Percentiles rank a stretch among this genome's conserved stretches.
These are phyloP conservation scores for Pomphorhynchus laevis DNA, from an alignment of 1,140 invertebrate genomes.

Conservation along the genomic window DNA sequence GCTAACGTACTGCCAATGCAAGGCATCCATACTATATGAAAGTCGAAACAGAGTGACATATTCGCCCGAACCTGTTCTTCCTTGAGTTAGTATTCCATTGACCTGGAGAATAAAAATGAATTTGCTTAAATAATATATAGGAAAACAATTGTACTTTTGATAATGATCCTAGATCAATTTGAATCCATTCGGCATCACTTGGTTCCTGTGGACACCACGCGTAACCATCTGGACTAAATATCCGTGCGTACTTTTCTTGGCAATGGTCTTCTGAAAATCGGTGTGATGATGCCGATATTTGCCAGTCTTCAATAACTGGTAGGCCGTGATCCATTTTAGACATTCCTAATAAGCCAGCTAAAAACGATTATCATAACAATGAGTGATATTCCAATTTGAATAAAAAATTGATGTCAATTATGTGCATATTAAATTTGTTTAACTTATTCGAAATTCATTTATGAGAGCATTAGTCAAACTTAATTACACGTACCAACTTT, in stretches of 20 bases:
- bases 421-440: too few relatives aligned
- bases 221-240: slow-evolving; percentile 22
- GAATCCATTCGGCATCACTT: slow-evolving; percentile 25
- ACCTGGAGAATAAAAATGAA: slow-evolving; percentile 15
- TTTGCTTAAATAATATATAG: not conserved
- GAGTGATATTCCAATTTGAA: too few relatives aligned
- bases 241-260: slow-evolving; percentile 24
- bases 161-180: slow-evolving; percentile 22
- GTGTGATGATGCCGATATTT: slow-evolving; percentile 25
- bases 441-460: too few relatives aligned
- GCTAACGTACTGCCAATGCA: slow-evolving; percentile 22
- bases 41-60: slow-evolving; percentile 24
- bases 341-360: too few relatives aligned
- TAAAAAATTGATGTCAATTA: too few relatives aligned
- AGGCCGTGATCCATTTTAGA: too few relatives aligned
- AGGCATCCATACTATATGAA: slow-evolving; percentile 24
- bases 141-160: slow-evolving; percentile 18
- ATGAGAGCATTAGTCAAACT: too few relatives aligned
- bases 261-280: slow-evolving; percentile 22
- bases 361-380: too few relatives aligned
- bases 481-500: too few relatives aligned
- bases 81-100: slow-evolving; percentile 24
- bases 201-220: slow-evolving; percentile 25
- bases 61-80: slow-evolving; percentile 22
- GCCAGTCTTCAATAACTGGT: slow-evolving; percentile 28